These are phyloP conservation scores for Macrochelys suwanniensis DNA, from an alignment of 2,797 vertebrate genomes.

Conservation along the genomic window DNA sequence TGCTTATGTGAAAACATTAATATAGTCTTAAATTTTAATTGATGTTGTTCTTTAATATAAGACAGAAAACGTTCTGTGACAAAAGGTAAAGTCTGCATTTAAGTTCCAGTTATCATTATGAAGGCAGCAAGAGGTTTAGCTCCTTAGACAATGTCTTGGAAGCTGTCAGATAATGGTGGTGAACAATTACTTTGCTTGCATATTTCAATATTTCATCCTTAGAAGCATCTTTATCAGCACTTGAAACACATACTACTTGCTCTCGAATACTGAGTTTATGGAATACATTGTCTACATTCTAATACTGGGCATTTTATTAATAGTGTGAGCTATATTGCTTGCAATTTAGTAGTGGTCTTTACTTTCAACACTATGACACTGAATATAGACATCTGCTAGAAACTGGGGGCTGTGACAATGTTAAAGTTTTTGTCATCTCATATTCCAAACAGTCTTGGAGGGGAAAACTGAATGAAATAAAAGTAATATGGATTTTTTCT, in stretches of 20 bases:
- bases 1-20: background rate
- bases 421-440: background rate
- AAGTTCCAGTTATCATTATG: constrained; percentile 34
- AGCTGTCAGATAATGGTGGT: background rate
- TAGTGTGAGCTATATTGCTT: background rate
- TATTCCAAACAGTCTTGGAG: background rate
- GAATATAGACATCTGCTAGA: background rate
- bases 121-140: background rate
- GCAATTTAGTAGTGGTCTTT: background rate
- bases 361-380: background rate
- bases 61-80: background rate
- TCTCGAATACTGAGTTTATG: background rate
- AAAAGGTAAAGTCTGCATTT: constrained; percentile 25
- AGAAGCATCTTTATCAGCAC: background rate
- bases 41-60: background rate
- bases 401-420: background rate
- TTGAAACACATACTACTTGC: background rate
- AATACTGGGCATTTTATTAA: background rate
- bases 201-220: background rate
- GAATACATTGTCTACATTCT: background rate
- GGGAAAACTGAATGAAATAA: background rate
- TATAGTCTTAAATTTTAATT: background rate
- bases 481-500: background rate
- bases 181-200: background rate
- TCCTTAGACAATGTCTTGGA: constrained; percentile 33